Conservation (phyloP, 2,888 invertebrate genomes). For the Venustoraphidia nigricollis region DNA sequence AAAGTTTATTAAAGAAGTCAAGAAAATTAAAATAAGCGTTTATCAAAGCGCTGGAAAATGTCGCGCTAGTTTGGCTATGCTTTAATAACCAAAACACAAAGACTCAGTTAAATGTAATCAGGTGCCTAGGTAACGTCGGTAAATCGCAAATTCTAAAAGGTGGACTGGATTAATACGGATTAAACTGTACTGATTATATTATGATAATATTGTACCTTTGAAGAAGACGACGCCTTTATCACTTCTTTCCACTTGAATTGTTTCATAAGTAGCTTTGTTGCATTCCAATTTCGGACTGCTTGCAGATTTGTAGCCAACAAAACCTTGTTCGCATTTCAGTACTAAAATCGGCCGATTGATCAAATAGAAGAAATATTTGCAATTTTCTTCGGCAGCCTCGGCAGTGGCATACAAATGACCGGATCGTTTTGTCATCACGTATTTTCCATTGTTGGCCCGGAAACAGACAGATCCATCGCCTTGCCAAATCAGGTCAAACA, state of each 20-base stretch:
- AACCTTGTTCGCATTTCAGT: slow-evolving; percentile 88
- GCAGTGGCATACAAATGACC: slow-evolving; percentile 85
- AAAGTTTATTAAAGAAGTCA: too few species aligned
- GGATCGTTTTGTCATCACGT: slow-evolving; percentile 84
- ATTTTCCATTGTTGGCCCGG: slow-evolving; percentile 88
- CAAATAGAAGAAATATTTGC: slow-evolving; percentile 87
- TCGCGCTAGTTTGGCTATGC: too few species aligned
- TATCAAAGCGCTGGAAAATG: too few species aligned
- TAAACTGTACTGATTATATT: not conserved
- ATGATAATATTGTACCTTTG: slow-evolving; percentile 49
- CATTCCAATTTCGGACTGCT: slow-evolving; percentile 76
- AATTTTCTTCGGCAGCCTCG: slow-evolving; percentile 68
- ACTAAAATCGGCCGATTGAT: slow-evolving; percentile 89
- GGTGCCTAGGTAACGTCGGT: too few species aligned
- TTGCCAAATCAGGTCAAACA: slow-evolving; percentile 87
- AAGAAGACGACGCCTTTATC: slow-evolving; percentile 81
- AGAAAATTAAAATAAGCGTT: too few species aligned
- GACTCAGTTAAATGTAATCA: too few species aligned
- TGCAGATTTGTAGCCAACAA: slow-evolving; percentile 77
- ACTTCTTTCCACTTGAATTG: slow-evolving; percentile 78
- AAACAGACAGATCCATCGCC: slow-evolving; percentile 82
- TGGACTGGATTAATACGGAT: not conserved
- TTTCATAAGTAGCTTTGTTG: slow-evolving; percentile 89
- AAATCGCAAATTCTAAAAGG: not conserved
- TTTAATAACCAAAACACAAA: too few species aligned